Conservation (phyloP, 2,797 vertebrate species). For the Myioborus miniatus region DNA sequence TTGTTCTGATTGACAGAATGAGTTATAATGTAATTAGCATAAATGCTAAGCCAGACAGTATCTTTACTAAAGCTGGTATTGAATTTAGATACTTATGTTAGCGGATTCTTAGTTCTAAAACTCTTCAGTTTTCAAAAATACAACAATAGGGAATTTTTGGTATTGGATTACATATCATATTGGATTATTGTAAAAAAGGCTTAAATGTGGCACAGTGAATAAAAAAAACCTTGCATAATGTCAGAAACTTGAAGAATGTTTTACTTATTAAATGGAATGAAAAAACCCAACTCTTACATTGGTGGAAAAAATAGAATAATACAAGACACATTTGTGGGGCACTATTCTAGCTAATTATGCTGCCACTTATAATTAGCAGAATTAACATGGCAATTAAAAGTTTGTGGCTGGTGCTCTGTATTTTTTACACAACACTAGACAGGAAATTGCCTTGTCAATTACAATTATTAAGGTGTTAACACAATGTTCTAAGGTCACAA, state of each 20-base stretch:
- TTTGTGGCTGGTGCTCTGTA: not conserved
- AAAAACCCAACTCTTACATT: not conserved
- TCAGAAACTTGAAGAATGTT: not conserved
- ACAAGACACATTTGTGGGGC: not conserved
- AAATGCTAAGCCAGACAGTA: not conserved
- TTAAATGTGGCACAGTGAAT: not conserved
- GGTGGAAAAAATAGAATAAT: not conserved
- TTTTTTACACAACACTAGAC: not conserved
- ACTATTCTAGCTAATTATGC: constrained; percentile 1
- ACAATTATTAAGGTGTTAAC: constrained; percentile 22
- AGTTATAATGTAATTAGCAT: not conserved
- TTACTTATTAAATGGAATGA: not conserved
- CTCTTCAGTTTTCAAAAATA: not conserved
- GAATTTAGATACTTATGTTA: not conserved
- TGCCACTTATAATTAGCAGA: constrained; percentile 31
- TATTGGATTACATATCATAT: not conserved
- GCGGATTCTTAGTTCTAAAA: not conserved
- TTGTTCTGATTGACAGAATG: not conserved
- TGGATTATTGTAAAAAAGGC: not conserved
- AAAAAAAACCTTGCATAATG: not conserved
- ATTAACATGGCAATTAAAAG: constrained; percentile 17
- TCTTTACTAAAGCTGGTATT: not conserved
- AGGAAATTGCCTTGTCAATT: constrained; percentile 37
- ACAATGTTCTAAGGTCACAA: not conserved
- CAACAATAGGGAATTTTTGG: not conserved